These are phyloP conservation scores for Notocelia uddmanniana DNA, from an alignment of 2,888 invertebrate species.

Conservation along the genomic window DNA sequence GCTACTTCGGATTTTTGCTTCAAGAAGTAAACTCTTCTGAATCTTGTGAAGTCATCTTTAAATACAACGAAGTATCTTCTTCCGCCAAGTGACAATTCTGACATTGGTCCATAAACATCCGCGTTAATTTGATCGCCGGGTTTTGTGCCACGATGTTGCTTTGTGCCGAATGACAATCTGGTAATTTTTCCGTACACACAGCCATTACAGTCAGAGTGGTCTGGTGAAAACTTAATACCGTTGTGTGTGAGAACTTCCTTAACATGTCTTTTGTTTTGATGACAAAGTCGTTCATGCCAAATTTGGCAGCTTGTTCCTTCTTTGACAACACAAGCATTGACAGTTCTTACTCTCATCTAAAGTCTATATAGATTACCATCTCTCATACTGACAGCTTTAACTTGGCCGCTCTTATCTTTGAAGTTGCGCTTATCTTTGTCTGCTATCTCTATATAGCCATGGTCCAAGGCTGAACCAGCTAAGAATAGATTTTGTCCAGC, in stretches of 20 bases:
- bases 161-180: neutral
- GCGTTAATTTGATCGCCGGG: constrained; percentile 1
- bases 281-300: constrained; percentile 1
- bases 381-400: constrained; percentile 3
- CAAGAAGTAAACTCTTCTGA: constrained; percentile 6
- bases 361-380: constrained; percentile 2
- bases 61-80: constrained; percentile 3
- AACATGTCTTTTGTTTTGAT: neutral
- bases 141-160: neutral
- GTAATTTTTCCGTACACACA: neutral
- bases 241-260: neutral
- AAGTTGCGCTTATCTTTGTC: no score
- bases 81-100: neutral
- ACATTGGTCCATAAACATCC: neutral
- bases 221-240: neutral
- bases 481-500: neutral
- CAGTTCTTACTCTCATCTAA: constrained; percentile 2
- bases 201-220: neutral
- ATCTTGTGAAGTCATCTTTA: constrained; percentile 6
- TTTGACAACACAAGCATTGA: neutral
- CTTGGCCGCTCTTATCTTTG: no score
- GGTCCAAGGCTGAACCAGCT: no score
- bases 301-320: neutral
- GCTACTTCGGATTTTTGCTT: constrained; percentile 6
- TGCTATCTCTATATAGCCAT: no score